These are phyloP conservation scores for Tragelaphus scriptus DNA, from an alignment of 2,113 vertebrate genomes.

Conservation along the genomic window DNA sequence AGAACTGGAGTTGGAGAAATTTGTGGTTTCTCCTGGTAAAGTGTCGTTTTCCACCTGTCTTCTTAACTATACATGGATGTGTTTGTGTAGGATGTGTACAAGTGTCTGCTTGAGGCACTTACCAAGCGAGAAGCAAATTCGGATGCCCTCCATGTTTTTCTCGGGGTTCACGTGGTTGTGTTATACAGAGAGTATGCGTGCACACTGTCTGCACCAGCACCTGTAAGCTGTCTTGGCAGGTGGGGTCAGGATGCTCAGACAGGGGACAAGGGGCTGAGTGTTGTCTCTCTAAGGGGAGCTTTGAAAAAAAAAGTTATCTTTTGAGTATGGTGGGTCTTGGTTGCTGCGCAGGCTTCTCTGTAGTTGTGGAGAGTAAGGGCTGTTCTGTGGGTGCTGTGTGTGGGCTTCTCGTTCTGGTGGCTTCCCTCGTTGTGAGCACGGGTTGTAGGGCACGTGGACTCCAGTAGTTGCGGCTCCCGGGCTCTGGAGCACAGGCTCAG, in stretches of 20 bases:
- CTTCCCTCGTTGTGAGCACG: not conserved
- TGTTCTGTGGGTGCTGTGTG: not conserved
- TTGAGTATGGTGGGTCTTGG: not conserved
- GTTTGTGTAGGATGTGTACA: not conserved
- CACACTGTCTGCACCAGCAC: not conserved
- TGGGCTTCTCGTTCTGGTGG: not conserved
- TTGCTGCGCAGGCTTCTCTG: not conserved
- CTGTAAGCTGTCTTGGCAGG: not conserved
- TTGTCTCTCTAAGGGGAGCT: not conserved
- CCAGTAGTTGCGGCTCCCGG: not conserved
- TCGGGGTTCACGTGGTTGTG: not conserved
- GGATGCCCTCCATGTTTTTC: not conserved
- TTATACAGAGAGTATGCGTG: not conserved
- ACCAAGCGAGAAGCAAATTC: not conserved
- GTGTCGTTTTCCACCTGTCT: conserved; percentile 17
- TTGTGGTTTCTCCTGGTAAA: conserved; percentile 34
- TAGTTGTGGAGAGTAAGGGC: not conserved
- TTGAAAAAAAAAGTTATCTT: not conserved
- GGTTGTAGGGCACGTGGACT: too few relatives aligned
- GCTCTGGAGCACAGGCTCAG: not conserved
- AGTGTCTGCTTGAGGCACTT: conserved; percentile 9
- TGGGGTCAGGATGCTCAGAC: not conserved
- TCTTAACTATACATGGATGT: conserved; percentile 29
- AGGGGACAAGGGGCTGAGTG: not conserved
- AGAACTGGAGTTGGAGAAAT: not conserved